These are phyloP conservation scores for Globicephala melas DNA, from an alignment of 2,113 vertebrate species.

Conservation along the genomic window DNA sequence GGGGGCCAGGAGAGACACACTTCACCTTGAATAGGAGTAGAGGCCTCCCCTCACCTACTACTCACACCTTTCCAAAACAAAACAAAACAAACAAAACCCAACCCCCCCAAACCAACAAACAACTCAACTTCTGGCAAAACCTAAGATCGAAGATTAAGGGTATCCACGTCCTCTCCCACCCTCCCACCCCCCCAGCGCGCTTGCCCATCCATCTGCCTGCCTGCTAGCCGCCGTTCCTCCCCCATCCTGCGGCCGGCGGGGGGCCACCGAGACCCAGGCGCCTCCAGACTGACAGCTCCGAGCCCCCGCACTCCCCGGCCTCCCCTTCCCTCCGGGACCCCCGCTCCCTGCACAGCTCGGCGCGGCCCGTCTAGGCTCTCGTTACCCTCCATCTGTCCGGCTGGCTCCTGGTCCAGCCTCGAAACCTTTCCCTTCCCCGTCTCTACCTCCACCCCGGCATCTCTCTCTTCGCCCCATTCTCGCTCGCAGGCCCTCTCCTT, in stretches of 20 bases:
- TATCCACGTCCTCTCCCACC: background rate
- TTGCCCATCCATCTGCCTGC: conserved; percentile 51
- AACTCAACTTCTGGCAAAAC: conserved; percentile 57
- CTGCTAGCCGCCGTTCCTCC: background rate
- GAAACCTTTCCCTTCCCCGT: conserved; percentile 5
- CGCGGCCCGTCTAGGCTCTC: conserved; percentile 57
- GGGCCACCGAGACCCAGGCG: conserved; percentile 24
- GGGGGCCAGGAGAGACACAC: background rate
- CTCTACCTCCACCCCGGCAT: conserved; percentile 18
- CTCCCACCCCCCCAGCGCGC: background rate
- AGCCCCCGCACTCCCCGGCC: conserved; percentile 47
- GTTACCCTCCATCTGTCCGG: conserved; percentile 28
- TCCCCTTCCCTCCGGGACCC: conserved; percentile 59
- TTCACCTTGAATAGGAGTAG: conserved; percentile 32
- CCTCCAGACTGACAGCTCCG: conserved; percentile 36
- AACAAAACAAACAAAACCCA: background rate
- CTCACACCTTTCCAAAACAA: background rate
- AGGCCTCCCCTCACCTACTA: conserved; percentile 44
- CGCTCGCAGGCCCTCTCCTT: background rate
- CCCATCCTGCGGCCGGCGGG: conserved; percentile 21
- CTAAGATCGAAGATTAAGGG: background rate
- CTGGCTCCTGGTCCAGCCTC: conserved; percentile 25
- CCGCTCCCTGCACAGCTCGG: conserved; percentile 28
- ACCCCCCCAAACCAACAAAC: background rate
- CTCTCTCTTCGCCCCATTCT: background rate